A percentile compares a stretch with the other conserved stretches of the same genome.
Evolutionary conservation across 1,140 invertebrate genomes (phyloP).

Genomic region (Apocrypta bakeri): DNA sequence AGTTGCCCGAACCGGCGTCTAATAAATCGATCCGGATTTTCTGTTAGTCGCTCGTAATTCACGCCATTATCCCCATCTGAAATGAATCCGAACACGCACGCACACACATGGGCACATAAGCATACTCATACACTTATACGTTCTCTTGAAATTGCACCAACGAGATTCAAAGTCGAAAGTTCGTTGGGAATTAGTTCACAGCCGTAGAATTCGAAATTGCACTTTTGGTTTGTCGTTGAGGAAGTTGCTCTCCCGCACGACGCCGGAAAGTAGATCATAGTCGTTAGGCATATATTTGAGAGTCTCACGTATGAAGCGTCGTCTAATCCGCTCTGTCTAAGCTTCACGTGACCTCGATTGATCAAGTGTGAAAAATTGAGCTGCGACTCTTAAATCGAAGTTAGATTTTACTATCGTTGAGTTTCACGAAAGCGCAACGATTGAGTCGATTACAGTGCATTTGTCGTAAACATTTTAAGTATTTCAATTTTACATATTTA

Average conservation of each 20-base stretch:
- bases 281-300: slow-evolving; percentile 27
- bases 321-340: slow-evolving; percentile 33
- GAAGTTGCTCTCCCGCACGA: neutral
- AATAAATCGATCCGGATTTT: slow-evolving; percentile 33
- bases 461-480: too few relatives aligned
- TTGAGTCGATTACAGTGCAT: too few relatives aligned
- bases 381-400: neutral
- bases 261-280: slow-evolving; percentile 19
- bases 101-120: neutral
- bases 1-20: neutral
- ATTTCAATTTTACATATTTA: too few relatives aligned
- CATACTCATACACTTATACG: neutral
- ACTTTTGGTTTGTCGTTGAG: slow-evolving; percentile 13
- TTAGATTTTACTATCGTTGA: too few relatives aligned
- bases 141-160: neutral
- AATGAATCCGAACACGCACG: neutral
- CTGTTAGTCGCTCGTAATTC: slow-evolving; percentile 35
- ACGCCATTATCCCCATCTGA: slow-evolving; percentile 16
- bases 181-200: neutral
- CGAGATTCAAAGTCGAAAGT: slow-evolving; percentile 19
- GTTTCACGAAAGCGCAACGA: too few relatives aligned
- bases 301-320: neutral
- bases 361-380: slow-evolving; percentile 22
- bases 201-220: slow-evolving; percentile 34
- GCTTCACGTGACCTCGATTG: slow-evolving; percentile 7